Evolutionary conservation across 2,797 vertebrate genomes (phyloP), one percentile per base, ranked within the genome.

Genomic region (Schizopygopsis pylzovi): DNA sequence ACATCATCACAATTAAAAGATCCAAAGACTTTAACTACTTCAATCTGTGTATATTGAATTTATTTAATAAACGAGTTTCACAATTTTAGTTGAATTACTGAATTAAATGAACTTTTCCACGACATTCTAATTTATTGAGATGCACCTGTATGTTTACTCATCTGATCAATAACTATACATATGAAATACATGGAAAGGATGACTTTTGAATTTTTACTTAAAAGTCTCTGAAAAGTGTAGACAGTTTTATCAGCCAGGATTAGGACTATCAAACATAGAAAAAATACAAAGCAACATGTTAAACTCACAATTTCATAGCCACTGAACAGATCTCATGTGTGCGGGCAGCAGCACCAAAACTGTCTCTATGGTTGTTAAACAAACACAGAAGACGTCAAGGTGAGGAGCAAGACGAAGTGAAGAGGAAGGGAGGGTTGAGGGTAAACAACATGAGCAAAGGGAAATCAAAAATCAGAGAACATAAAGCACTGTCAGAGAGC

Each of bases 351-450:
- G 79, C 84, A 68, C 79, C 68, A 56, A 85, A 87, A 90, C 63
- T 41, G 70, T 80, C 77, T 85, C 75, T 81, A 61, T 81, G 87
- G 87, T 70, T 81, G 82, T 87, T 89, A 86, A 85, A 86, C 89
- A 90, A 90, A 88, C 72, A 88, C 76, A 86, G 82, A 85, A 77
- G 84, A 89, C 4, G 80, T 77, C 52, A 72, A 84, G 80, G 85
- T 81, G 77, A 84, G 79, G 86, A 88, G 82, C 71, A 76, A 49
- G 71, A 83, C n/a, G n/a, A 76, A 12, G 71, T 13, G 13, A 61
- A 63, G 47, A 39, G 52, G 70, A 81, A 43, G 43, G 85, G 59
- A 79, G 20, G 77, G 45, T 16, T 28, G 76, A 81, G 56, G 83
- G 81, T 71, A 87, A 83, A 90, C 77, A 86, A 72, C 49, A 79